Base-by-base conservation (phyloP, 2,797 vertebrate genomes). In the Acipenser ruthenus region DNA sequence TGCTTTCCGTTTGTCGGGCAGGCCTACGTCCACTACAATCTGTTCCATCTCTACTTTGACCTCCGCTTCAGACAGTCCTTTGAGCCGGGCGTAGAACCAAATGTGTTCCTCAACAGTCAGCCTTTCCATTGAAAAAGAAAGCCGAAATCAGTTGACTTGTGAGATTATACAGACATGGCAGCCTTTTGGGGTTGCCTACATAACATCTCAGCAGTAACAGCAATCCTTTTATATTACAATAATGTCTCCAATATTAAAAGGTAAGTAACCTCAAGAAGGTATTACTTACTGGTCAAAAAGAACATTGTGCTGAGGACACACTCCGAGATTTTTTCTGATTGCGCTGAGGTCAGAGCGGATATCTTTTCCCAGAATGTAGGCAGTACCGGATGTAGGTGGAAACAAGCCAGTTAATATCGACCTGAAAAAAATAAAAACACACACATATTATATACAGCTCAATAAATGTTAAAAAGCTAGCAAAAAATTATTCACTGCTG, bases 291-390 rank as follows among this genome's bases (percentile, higher is more conserved):
- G 73, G 74, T 91, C 86, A 82, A 99, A 99, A n/a, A 99, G 88
- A n/a, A 99, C 96, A 0, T 99, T 99, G 82, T 99, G 96, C 66
- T 99, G 97, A 0, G 97, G 97, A 76, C 97, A 99, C 73, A 99
- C 92, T 0, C 97, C 97, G 73, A 99, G 84, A 77, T 96, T 96
- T 84, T 94, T 93, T 10, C 96, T 86, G 74, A 99, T 97, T 73
- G 86, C 76, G 72, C 82, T 96, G 72, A 99, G 89, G 59, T 99
- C 96, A 0, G 83, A 86, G 68, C 95, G 89, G 70, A 99, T 99
- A 78, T 99, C 96, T 74, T 94, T 97, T 55, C 96, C 95, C 53
- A 96, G 85, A 76, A 99, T 98, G 76, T 96, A 98, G 60, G 97
- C 97, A 0, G 97, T 98, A 49, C 97, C 97, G 0, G 93, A 95